Conservation (phyloP, 2,113 vertebrate genomes). For the Phainopepla nitens region DNA sequence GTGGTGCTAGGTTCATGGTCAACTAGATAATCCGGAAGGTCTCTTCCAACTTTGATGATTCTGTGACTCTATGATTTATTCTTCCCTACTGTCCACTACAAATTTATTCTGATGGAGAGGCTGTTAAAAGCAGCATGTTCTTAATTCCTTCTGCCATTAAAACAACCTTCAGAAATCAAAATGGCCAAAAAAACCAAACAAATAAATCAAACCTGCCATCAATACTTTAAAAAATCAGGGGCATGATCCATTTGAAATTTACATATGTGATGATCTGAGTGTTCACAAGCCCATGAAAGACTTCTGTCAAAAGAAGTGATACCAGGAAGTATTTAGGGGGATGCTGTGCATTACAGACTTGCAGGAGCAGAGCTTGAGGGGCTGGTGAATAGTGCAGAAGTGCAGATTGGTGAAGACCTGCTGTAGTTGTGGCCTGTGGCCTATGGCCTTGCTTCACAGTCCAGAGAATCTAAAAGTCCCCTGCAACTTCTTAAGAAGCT, state of each 20-base stretch:
- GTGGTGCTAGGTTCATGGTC: not conserved
- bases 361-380: not conserved
- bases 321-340: not conserved
- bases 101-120: not conserved
- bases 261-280: not conserved
- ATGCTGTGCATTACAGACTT: not conserved
- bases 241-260: not conserved
- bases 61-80: not conserved
- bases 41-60: not conserved
- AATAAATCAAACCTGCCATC: rapidly evolving
- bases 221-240: not conserved
- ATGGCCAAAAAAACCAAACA: not conserved
- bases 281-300: not conserved
- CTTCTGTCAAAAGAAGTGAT: not conserved
- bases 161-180: not conserved
- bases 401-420: not conserved
- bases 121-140: not conserved
- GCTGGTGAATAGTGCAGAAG: not conserved
- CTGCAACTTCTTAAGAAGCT: not conserved
- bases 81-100: not conserved
- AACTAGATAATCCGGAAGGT: not conserved
- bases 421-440: not conserved
- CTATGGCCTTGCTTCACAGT: not conserved
- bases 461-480: not conserved
- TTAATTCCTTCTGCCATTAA: not conserved